These are phyloP conservation scores for Poeciliopsis turrubarensis DNA, from an alignment of 2,113 vertebrate species.

Conservation along the genomic window DNA sequence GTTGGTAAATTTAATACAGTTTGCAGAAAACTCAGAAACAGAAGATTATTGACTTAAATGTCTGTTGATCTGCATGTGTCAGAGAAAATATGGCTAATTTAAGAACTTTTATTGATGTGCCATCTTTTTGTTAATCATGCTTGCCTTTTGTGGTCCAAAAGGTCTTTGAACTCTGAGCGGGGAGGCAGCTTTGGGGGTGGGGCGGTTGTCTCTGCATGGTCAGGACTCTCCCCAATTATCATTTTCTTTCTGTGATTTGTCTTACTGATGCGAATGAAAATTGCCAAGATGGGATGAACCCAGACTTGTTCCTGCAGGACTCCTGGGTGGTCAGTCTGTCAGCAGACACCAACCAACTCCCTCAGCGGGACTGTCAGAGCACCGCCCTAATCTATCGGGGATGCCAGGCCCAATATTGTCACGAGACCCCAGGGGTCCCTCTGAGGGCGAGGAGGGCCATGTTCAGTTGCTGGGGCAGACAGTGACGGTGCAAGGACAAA, in stretches of 20 bases:
- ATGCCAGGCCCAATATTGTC: conserved; percentile 69
- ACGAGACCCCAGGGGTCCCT: conserved; percentile 57
- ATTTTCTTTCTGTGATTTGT: conserved; percentile 61
- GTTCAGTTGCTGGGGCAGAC: conserved; percentile 54
- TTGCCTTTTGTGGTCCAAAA: conserved; percentile 48
- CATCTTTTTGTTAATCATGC: conserved; percentile 15
- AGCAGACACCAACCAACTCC: conserved; percentile 47
- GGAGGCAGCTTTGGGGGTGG: conserved; percentile 20
- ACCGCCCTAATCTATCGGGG: conserved; percentile 72
- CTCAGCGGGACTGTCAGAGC: conserved; percentile 58
- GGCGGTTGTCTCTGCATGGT: conserved; percentile 28
- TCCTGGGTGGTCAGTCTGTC: conserved; percentile 79
- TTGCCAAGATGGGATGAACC: conserved; percentile 60
- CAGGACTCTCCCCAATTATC: conserved; percentile 53
- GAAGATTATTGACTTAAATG: too few relatives aligned
- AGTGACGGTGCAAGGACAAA: conserved; percentile 47
- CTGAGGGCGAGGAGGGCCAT: conserved; percentile 66
- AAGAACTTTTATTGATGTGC: too few relatives aligned
- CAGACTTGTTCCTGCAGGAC: conserved; percentile 40
- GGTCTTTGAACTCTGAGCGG: conserved; percentile 57
- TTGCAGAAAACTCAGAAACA: too few relatives aligned
- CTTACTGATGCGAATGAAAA: conserved; percentile 65
- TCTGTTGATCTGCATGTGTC: too few relatives aligned
- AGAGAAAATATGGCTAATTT: too few relatives aligned
- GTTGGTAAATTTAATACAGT: too few relatives aligned